These are phyloP conservation scores for Ispidina picta DNA, from an alignment of 2,797 vertebrate genomes.

Conservation along the genomic window DNA sequence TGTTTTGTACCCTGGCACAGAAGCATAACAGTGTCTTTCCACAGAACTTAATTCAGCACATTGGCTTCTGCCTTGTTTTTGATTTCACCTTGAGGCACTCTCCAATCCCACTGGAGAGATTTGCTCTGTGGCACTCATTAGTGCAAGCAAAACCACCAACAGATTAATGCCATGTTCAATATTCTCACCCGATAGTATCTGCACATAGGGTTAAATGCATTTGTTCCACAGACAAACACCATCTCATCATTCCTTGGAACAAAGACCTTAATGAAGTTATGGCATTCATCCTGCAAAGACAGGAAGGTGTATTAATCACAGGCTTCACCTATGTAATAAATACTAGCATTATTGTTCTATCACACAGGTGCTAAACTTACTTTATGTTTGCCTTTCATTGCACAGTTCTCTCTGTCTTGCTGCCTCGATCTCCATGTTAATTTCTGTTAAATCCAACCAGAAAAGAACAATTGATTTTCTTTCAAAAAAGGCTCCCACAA, in stretches of 20 bases:
- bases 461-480: conserved; percentile 29
- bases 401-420: conserved; percentile 93
- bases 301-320: not conserved
- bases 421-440: conserved; percentile 96
- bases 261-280: conserved; percentile 99
- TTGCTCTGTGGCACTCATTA: not conserved
- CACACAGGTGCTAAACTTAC: conserved; percentile 75
- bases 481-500: not conserved
- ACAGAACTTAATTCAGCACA: conserved; percentile 57
- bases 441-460: conserved; percentile 83
- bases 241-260: conserved; percentile 97
- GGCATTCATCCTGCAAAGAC: conserved; percentile 93
- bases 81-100: conserved; percentile 39
- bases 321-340: not conserved
- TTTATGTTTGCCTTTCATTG: conserved; percentile 98
- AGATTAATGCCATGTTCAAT: not conserved
- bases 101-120: not conserved
- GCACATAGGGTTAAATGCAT: conserved; percentile 98
- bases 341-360: not conserved
- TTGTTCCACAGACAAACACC: conserved; percentile 98
- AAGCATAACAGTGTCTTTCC: conserved; percentile 41
- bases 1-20: conserved; percentile 53
- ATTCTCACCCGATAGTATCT: conserved; percentile 93
- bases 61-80: conserved; percentile 39
- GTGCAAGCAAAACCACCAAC: not conserved